Evolutionary conservation across 2,797 vertebrate genomes (phyloP).

Genomic region (Pseudopleuronectes americanus): DNA sequence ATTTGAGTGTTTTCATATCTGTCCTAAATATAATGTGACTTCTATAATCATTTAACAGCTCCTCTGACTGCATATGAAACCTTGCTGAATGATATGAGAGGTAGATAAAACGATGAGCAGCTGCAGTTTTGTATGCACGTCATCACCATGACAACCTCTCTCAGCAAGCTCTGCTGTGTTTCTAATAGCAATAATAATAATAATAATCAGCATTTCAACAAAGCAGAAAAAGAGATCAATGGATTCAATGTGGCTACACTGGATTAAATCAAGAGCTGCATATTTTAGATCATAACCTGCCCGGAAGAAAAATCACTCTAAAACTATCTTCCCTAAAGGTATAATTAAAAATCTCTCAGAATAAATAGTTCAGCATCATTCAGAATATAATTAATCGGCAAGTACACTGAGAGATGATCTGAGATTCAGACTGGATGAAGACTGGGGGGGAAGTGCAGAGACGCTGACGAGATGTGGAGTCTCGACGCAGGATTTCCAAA

Average conservation of each 20-base stretch:
- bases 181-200: conserved; percentile 39
- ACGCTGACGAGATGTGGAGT: conserved; percentile 50
- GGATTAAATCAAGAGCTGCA: conserved; percentile 65
- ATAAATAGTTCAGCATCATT: conserved; percentile 66
- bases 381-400: conserved; percentile 65
- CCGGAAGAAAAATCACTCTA: conserved; percentile 38
- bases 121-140: conserved; percentile 72
- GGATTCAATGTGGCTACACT: conserved; percentile 58
- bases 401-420: conserved; percentile 54
- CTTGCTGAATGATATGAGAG: conserved; percentile 75
- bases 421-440: conserved; percentile 62
- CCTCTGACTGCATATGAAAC: conserved; percentile 48
- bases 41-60: conserved; percentile 59
- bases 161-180: conserved; percentile 60
- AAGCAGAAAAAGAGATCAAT: conserved; percentile 35
- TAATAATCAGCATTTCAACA: conserved; percentile 18
- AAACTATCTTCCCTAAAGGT: conserved; percentile 66
- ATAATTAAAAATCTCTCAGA: conserved; percentile 64
- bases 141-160: conserved; percentile 77
- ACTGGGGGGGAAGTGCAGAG: conserved; percentile 49
- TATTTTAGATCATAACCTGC: conserved; percentile 64
- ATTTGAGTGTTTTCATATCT: conserved; percentile 29
- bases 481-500: conserved; percentile 38
- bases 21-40: conserved; percentile 47
- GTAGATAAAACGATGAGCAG: conserved; percentile 76